A percentile compares a stretch with the other conserved stretches of the same genome.
These are phyloP conservation scores for Macrosiphum euphorbiae DNA, from an alignment of 2,888 invertebrate genomes.

Conservation along the genomic window DNA sequence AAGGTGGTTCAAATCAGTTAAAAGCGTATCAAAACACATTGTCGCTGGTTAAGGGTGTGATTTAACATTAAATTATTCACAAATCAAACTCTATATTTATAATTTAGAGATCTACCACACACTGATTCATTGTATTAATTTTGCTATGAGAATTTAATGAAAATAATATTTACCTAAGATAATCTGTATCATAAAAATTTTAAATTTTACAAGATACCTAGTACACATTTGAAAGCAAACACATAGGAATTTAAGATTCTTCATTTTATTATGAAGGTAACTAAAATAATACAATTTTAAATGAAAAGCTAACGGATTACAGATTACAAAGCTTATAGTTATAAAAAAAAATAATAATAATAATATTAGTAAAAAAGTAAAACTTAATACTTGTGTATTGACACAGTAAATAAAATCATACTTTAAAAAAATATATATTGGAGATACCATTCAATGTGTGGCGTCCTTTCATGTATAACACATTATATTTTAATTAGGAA, in stretches of 20 bases:
- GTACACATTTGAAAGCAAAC: not conserved
- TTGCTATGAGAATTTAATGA: not conserved
- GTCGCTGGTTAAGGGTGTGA: not conserved
- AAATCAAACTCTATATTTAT: not conserved
- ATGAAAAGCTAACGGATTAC: not conserved
- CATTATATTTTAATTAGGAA: not conserved
- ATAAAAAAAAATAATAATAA: not conserved
- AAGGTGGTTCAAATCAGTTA: not conserved
- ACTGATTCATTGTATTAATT: not conserved
- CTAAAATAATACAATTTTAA: not conserved
- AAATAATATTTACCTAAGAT: not conserved
- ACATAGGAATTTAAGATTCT: not conserved
- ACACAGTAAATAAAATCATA: not conserved
- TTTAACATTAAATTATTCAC: not conserved
- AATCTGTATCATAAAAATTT: not conserved
- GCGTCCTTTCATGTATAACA: not conserved
- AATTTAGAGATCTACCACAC: not conserved
- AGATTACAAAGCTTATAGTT: not conserved
- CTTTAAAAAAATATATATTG: not conserved
- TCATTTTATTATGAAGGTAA: not conserved
- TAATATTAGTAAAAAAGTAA: not conserved
- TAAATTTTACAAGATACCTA: not conserved
- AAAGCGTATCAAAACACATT: not conserved
- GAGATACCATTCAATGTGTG: not conserved
- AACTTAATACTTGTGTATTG: not conserved